Percentiles rank a stretch among this genome's conserved stretches.
phyloP scores from a whole-genome alignment of 2,888 invertebrate genomes.

The Macaria notata region DNA sequence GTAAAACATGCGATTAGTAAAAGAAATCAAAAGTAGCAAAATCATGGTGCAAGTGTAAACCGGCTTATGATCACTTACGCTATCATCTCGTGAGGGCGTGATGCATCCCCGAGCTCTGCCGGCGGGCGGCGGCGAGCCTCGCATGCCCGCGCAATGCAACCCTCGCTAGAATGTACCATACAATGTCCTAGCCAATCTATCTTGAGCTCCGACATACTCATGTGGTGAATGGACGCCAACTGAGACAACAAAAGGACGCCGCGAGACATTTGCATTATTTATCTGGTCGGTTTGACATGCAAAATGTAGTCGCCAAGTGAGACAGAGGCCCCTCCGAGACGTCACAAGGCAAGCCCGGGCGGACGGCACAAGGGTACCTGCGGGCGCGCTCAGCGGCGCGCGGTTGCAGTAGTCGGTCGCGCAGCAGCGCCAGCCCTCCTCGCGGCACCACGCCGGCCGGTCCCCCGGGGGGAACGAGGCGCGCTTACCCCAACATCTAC shows the following conservation, averaged over 20 bases:
- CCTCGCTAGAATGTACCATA: slow-evolving; percentile 9
- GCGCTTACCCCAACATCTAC: slow-evolving; percentile 84
- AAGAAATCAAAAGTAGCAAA: slow-evolving; percentile 33
- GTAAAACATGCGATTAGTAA: slow-evolving; percentile 57
- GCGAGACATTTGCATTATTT: slow-evolving; percentile 29
- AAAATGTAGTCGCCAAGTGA: slow-evolving; percentile 21
- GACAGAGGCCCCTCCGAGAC: background rate
- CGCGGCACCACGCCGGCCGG: slow-evolving; percentile 84
- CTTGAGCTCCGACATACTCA: no score
- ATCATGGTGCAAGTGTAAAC: slow-evolving; percentile 58
- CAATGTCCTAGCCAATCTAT: background rate
- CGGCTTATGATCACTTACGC: slow-evolving; percentile 77
- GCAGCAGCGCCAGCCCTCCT: slow-evolving; percentile 83
- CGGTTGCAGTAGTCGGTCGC: slow-evolving; percentile 87
- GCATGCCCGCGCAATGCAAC: slow-evolving; percentile 47
- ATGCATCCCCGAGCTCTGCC: slow-evolving; percentile 36
- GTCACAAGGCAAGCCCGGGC: slow-evolving; percentile 33
- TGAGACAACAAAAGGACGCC: slow-evolving; percentile 24
- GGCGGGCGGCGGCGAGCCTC: slow-evolving; percentile 16
- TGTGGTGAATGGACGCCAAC: slow-evolving; percentile 4
- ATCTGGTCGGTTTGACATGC: slow-evolving; percentile 48
- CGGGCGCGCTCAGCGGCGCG: slow-evolving; percentile 42
- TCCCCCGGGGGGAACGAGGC: slow-evolving; percentile 83
- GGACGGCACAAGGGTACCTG: slow-evolving; percentile 77
- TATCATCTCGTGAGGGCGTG: slow-evolving; percentile 40